Conservation (phyloP, 2,888 invertebrate species). For the Synanthedon myopaeformis region DNA sequence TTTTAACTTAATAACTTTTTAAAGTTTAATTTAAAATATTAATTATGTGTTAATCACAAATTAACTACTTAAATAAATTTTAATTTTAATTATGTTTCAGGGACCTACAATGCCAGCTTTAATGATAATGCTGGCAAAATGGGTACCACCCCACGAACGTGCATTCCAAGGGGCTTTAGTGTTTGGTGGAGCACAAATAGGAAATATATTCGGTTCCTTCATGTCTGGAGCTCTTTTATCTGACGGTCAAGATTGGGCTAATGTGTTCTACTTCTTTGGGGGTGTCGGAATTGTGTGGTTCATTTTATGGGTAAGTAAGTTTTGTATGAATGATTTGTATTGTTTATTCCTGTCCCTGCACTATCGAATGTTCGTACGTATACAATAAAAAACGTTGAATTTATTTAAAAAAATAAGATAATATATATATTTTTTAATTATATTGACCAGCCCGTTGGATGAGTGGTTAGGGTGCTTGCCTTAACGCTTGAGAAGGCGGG, state of each 20-base stretch:
- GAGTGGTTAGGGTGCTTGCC: too few species aligned
- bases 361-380: too few species aligned
- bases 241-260: conserved; percentile 63
- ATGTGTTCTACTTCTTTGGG: conserved; percentile 73
- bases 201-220: conserved; percentile 66
- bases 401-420: too few species aligned
- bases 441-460: too few species aligned
- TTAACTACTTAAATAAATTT: background rate
- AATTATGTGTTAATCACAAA: too few species aligned
- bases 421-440: too few species aligned
- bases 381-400: too few species aligned
- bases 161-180: conserved; percentile 71
- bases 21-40: background rate
- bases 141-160: conserved; percentile 72
- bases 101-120: conserved; percentile 82
- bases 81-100: conserved; percentile 27
- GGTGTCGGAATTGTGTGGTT: conserved; percentile 68
- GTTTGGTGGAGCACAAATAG: conserved; percentile 71
- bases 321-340: too few species aligned
- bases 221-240: conserved; percentile 65
- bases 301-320: conserved; percentile 49
- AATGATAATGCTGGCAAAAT: conserved; percentile 72
- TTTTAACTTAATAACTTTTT: too few species aligned
- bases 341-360: too few species aligned
- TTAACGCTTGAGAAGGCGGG: too few species aligned